Conservation (phyloP, 2,113 vertebrate species). For the Blennius ocellaris region DNA sequence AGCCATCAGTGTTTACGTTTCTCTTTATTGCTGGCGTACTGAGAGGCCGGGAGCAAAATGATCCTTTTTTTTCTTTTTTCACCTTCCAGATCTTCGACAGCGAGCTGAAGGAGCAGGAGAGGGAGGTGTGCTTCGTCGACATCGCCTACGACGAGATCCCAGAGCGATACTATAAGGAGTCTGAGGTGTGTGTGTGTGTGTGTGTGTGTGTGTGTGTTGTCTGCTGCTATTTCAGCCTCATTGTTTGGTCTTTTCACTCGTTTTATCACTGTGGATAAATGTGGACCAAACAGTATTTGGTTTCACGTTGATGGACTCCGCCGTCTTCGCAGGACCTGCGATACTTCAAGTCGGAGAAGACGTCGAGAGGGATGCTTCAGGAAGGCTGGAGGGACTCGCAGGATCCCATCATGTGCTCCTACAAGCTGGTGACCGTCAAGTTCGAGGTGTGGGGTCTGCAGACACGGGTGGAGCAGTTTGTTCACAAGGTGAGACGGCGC, state of each 20-base stretch:
- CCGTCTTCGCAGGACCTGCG: slow-evolving; percentile 87
- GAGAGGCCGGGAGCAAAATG: not conserved
- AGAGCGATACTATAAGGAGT: slow-evolving; percentile 98
- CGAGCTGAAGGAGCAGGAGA: slow-evolving; percentile 93
- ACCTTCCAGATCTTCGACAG: slow-evolving; percentile 92
- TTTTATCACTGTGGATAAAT: too few species aligned
- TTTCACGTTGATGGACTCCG: too few species aligned
- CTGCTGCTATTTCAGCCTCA: too few species aligned
- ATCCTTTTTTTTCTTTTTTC: not conserved
- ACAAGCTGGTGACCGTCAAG: slow-evolving; percentile 98
- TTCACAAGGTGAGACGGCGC: slow-evolving; percentile 94
- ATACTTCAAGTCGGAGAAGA: slow-evolving; percentile 96
- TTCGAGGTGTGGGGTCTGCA: slow-evolving; percentile 99
- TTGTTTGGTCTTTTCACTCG: too few species aligned
- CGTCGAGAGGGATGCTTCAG: slow-evolving; percentile 90
- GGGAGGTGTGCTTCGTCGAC: slow-evolving; percentile 96
- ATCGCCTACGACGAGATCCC: slow-evolving; percentile 98
- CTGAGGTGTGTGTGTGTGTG: slow-evolving; percentile 86
- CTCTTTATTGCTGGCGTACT: not conserved
- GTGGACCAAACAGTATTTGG: too few species aligned
- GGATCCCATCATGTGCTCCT: slow-evolving; percentile 98
- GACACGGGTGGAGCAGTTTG: slow-evolving; percentile 97
- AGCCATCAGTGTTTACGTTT: not conserved
- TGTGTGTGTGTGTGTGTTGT: not conserved
- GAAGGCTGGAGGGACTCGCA: slow-evolving; percentile 96